Conservation (phyloP, 2,888 invertebrate genomes). For the Lasioglossum villosulum region DNA sequence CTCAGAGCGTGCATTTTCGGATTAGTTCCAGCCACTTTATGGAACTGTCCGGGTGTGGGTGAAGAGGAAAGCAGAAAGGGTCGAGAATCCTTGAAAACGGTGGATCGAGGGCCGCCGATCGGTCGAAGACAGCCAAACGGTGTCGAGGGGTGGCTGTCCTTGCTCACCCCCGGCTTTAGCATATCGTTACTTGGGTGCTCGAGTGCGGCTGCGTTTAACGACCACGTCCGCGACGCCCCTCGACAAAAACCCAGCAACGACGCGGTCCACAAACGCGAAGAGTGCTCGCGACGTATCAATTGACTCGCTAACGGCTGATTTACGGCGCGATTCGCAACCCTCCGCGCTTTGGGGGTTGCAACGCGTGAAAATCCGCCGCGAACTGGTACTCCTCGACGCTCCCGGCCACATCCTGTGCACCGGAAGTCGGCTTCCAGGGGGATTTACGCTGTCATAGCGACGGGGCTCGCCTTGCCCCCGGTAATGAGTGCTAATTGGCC, state of each 20-base stretch:
- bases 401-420: not conserved
- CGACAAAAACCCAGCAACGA: constrained; percentile 66
- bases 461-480: not conserved
- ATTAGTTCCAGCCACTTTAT: not conserved
- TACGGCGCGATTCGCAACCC: constrained; percentile 69
- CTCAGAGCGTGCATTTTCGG: not conserved
- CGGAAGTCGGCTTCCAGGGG: not conserved
- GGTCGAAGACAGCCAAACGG: constrained; percentile 9
- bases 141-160: not conserved
- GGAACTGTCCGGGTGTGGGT: not conserved
- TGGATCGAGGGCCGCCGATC: constrained; percentile 36
- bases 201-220: constrained; percentile 82
- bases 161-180: constrained; percentile 74
- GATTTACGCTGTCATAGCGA: not conserved
- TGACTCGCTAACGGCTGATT: constrained; percentile 80
- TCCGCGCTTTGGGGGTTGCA: not conserved
- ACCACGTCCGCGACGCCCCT: constrained; percentile 67
- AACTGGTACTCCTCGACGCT: not conserved
- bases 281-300: constrained; percentile 82
- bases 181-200: constrained; percentile 82
- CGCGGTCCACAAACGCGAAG: constrained; percentile 70
- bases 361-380: not conserved
- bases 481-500: not conserved
- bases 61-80: not conserved
- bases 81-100: constrained; percentile 34